Conservation (phyloP, 1,140 invertebrate species). For the Maniola jurtina region DNA sequence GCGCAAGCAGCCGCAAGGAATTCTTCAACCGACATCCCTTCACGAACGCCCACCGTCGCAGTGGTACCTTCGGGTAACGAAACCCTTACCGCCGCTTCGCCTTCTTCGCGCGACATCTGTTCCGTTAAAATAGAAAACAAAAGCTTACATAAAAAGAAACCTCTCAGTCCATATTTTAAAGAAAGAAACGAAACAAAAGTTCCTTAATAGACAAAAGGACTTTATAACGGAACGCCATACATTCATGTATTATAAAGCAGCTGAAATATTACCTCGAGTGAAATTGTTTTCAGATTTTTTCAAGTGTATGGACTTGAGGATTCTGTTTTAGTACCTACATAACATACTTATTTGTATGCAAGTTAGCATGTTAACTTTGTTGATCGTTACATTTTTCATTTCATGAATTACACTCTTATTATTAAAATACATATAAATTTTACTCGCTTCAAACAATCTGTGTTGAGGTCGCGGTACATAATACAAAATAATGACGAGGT, state of each 20-base stretch:
- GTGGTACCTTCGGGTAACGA: constrained; percentile 90
- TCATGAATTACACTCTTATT: too few relatives aligned
- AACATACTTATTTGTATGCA: background rate
- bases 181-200: constrained; percentile 23
- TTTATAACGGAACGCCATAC: constrained; percentile 14
- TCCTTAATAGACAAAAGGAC: constrained; percentile 26
- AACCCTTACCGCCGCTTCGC: constrained; percentile 92
- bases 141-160: constrained; percentile 12
- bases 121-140: constrained; percentile 26
- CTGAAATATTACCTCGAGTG: constrained; percentile 8
- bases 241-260: constrained; percentile 2
- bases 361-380: background rate
- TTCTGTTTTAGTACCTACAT: background rate
- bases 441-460: too few relatives aligned
- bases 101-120: constrained; percentile 89
- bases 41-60: constrained; percentile 90
- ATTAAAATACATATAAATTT: too few relatives aligned
- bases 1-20: constrained; percentile 95
- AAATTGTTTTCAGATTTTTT: constrained; percentile 8
- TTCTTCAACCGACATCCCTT: constrained; percentile 96
- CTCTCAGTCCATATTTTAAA: constrained; percentile 24
- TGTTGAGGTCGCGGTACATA: too few relatives aligned
- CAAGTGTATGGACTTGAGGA: background rate
- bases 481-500: too few relatives aligned
- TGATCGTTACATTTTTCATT: too few relatives aligned